phyloP scores from a whole-genome alignment of 1,140 invertebrate species.

The Asbolus verrucosus region DNA sequence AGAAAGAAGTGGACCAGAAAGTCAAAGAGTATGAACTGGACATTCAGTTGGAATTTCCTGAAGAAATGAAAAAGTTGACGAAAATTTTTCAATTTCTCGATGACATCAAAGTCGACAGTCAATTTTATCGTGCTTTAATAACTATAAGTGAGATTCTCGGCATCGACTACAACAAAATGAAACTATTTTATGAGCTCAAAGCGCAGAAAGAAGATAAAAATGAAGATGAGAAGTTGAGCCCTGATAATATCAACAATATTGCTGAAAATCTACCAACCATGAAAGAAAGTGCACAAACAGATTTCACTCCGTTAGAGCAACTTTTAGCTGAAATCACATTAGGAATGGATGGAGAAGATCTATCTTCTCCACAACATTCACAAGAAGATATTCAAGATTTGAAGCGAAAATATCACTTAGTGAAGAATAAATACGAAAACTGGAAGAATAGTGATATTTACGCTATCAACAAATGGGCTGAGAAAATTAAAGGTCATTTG shows the following conservation, averaged over 20 bases:
- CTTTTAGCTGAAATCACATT: not conserved
- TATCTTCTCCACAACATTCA: not conserved
- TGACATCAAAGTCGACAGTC: not conserved
- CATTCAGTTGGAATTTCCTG: not conserved
- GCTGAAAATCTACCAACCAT: not conserved
- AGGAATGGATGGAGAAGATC: not conserved
- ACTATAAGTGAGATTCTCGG: not conserved
- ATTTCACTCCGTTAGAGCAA: not conserved
- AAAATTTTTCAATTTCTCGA: not conserved
- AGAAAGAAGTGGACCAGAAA: not conserved
- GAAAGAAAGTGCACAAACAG: not conserved
- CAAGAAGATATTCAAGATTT: constrained; percentile 1
- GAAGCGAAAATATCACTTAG: not conserved
- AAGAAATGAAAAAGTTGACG: not conserved
- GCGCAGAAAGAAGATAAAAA: not conserved
- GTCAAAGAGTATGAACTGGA: not conserved
- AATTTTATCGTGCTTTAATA: not conserved
- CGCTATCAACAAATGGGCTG: not conserved
- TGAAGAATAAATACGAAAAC: not conserved
- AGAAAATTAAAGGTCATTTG: not conserved
- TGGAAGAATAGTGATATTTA: not conserved
- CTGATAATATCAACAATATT: not conserved
- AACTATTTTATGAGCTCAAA: not conserved
- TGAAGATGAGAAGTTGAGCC: not conserved
- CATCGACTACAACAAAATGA: constrained; percentile 5